These are phyloP conservation scores for Achlya flavicornis DNA, from an alignment of 2,888 invertebrate species.

Conservation along the genomic window DNA sequence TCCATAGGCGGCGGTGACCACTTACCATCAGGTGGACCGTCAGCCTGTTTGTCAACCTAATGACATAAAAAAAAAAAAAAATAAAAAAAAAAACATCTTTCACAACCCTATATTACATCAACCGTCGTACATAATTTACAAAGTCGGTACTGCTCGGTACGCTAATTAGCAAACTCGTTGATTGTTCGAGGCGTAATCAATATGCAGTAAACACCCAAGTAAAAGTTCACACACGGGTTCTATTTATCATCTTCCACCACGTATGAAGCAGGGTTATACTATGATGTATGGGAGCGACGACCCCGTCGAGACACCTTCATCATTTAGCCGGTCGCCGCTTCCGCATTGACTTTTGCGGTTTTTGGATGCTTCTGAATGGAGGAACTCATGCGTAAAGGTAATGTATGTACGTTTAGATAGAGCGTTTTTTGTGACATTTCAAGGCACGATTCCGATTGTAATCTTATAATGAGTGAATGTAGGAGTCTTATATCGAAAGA, in stretches of 20 bases:
- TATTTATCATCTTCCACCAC: conserved; percentile 21
- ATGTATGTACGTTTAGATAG: conserved; percentile 21
- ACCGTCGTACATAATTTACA: neutral
- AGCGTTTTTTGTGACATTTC: too few species aligned
- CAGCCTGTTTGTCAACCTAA: too few species aligned
- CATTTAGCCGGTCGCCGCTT: conserved; percentile 51
- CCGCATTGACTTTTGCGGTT: conserved; percentile 48
- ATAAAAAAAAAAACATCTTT: too few species aligned
- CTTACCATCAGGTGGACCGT: too few species aligned
- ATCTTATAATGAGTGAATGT: neutral
- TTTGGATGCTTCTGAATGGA: conserved; percentile 31
- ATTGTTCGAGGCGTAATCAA: conserved; percentile 49
- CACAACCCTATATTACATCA: conserved; percentile 4
- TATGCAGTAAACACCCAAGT: conserved; percentile 39
- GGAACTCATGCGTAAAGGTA: conserved; percentile 20
- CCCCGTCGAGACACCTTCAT: conserved; percentile 57
- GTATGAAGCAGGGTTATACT: conserved; percentile 26
- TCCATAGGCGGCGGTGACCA: too few species aligned
- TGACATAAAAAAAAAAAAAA: too few species aligned
- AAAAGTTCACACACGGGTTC: conserved; percentile 19
- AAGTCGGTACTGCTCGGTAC: conserved; percentile 2
- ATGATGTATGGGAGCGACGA: conserved; percentile 52
- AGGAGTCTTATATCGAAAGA: neutral
- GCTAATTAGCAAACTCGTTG: conserved; percentile 38
- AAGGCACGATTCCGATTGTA: neutral